Evolutionary conservation across 2,888 invertebrate genomes (phyloP).

Genomic region (Andrena chrysosceles): DNA sequence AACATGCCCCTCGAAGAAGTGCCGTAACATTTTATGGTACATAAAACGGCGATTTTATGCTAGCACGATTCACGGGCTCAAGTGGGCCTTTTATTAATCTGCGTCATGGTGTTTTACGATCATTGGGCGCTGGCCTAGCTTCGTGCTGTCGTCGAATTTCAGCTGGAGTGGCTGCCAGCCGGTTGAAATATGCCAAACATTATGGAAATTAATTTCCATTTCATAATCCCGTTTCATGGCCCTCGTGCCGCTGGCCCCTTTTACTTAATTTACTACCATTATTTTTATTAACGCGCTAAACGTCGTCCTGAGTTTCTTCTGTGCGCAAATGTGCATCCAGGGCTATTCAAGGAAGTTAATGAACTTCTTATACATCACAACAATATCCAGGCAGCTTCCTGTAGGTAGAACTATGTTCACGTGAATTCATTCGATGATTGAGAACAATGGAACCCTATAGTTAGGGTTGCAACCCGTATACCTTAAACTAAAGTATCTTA

Average conservation of each 20-base stretch:
- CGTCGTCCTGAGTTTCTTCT: neutral
- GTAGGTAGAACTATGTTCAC: neutral
- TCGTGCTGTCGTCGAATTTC: conserved; percentile 45
- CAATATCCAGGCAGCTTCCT: neutral
- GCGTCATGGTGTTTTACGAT: conserved; percentile 77
- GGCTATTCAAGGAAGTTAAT: neutral
- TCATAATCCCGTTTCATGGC: conserved; percentile 6
- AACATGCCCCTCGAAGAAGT: conserved; percentile 43
- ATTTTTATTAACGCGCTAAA: conserved; percentile 1
- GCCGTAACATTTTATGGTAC: conserved; percentile 74
- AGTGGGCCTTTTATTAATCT: conserved; percentile 73
- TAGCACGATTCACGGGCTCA: conserved; percentile 56
- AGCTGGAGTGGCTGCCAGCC: conserved; percentile 14
- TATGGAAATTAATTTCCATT: conserved; percentile 43
- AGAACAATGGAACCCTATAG: conserved; percentile 18
- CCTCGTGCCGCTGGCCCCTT: neutral
- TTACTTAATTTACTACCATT: neutral
- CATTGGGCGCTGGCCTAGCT: conserved; percentile 57
- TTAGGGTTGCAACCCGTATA: too few species aligned
- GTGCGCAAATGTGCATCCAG: neutral
- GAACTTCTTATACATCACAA: neutral
- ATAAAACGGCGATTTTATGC: conserved; percentile 78
- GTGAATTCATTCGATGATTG: neutral
- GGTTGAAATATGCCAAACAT: conserved; percentile 31
- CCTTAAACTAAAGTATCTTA: too few species aligned